Conservation (phyloP, 2,113 vertebrate species). For the Zingel zingel region DNA sequence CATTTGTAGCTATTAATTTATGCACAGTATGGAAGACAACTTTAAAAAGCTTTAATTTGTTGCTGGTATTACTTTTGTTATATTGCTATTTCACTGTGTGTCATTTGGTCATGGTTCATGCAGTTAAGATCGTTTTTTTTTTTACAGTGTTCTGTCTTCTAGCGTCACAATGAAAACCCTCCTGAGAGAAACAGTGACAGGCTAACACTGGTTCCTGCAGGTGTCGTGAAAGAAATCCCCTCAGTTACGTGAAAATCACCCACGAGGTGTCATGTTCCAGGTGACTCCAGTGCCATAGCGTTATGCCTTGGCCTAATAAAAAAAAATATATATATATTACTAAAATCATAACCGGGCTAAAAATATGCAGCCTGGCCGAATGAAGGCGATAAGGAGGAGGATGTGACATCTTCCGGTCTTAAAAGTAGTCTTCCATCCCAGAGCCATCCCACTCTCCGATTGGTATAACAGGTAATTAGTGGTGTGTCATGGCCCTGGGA, state of each 20-base stretch:
- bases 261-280: conserved; percentile 72
- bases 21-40: background rate
- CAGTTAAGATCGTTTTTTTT: conserved; percentile 14
- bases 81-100: background rate
- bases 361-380: conserved; percentile 57
- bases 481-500: conserved; percentile 89
- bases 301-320: conserved; percentile 51
- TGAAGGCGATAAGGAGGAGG: conserved; percentile 55
- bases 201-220: conserved; percentile 45
- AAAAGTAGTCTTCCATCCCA: conserved; percentile 86
- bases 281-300: conserved; percentile 55
- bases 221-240: conserved; percentile 55
- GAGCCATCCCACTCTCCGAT: conserved; percentile 86
- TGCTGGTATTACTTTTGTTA: conserved; percentile 1
- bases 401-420: conserved; percentile 81
- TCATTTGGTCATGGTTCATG: background rate
- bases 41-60: background rate
- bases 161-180: conserved; percentile 39
- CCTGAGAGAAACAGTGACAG: conserved; percentile 45
- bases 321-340: no score
- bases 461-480: conserved; percentile 95
- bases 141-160: conserved; percentile 1
- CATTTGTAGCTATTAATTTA: background rate
- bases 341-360: conserved; percentile 65
- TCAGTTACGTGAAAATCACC: conserved; percentile 65